Percentiles rank a stretch among this genome's conserved stretches.
phyloP scores from a whole-genome alignment of 2,797 vertebrate genomes.

The Loriculus beryllinus region DNA sequence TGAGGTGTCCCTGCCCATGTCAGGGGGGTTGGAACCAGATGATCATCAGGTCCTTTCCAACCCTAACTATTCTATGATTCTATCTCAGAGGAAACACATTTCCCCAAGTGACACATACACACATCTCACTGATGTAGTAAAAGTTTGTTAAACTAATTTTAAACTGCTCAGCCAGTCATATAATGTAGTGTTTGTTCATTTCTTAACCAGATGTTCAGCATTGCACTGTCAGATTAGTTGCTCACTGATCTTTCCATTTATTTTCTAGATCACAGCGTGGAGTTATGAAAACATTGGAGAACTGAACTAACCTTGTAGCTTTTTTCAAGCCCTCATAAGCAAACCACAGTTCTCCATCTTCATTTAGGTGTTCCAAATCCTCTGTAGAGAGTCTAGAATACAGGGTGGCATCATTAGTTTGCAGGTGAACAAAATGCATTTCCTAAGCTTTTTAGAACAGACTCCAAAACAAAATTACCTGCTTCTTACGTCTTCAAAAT shows the following conservation, averaged over 20 bases:
- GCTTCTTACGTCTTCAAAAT: slow-evolving; percentile 83
- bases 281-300: neutral
- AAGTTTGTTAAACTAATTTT: neutral
- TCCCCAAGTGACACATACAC: neutral
- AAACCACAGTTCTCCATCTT: slow-evolving; percentile 86
- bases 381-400: slow-evolving; percentile 80
- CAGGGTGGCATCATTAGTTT: neutral
- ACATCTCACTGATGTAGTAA: neutral
- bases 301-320: slow-evolving; percentile 83
- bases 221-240: neutral
- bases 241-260: neutral
- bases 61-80: too few relatives aligned
- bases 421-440: neutral
- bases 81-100: neutral
- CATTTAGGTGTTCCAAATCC: slow-evolving; percentile 82
- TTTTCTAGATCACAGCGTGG: neutral
- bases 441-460: neutral
- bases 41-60: too few relatives aligned
- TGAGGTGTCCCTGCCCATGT: too few relatives aligned
- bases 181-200: neutral
- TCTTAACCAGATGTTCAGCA: neutral
- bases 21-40: too few relatives aligned
- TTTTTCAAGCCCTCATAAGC: slow-evolving; percentile 89
- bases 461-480: slow-evolving; percentile 75
- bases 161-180: neutral